Evolutionary conservation across 1,140 invertebrate species (phyloP).

Genomic region (Lasaia peninsularis): DNA sequence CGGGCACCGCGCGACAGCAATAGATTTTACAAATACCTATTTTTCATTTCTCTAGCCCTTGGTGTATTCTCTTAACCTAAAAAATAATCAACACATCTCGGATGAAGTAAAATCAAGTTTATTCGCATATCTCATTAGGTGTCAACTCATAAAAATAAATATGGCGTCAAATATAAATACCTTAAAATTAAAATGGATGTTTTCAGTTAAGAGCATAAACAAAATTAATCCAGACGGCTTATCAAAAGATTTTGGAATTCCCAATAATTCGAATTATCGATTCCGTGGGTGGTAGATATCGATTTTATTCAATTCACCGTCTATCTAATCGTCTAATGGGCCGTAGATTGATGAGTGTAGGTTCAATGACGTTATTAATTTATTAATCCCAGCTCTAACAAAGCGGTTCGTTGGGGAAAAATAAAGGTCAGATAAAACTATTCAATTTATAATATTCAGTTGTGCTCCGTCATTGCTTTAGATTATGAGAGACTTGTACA

Average conservation of each 20-base stretch:
- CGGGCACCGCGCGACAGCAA: no score
- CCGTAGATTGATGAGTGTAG: conserved; percentile 8
- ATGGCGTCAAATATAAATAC: no score
- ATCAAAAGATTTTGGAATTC: background rate
- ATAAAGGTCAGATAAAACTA: conserved; percentile 7
- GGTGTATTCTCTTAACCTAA: no score
- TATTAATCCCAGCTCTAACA: conserved; percentile 7
- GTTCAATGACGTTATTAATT: conserved; percentile 11
- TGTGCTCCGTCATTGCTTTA: conserved; percentile 9
- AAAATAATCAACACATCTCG: no score
- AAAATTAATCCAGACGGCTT: background rate
- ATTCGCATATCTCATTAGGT: no score
- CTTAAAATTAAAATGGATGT: background rate
- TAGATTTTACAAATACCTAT: no score
- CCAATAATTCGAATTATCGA: background rate
- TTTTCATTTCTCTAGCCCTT: no score
- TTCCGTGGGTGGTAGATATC: conserved; percentile 7
- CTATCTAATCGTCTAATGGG: conserved; percentile 12
- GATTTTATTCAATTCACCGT: conserved; percentile 7
- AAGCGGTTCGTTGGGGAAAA: conserved; percentile 1
- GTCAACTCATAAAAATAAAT: no score
- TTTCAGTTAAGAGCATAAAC: conserved; percentile 1
- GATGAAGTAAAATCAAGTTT: no score
- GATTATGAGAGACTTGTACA: conserved; percentile 10
- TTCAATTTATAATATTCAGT: conserved; percentile 8